Evolutionary conservation across 2,888 invertebrate genomes (phyloP), one percentile per base, ranked within the genome.

Genomic region (Hipparchia sbordonii): DNA sequence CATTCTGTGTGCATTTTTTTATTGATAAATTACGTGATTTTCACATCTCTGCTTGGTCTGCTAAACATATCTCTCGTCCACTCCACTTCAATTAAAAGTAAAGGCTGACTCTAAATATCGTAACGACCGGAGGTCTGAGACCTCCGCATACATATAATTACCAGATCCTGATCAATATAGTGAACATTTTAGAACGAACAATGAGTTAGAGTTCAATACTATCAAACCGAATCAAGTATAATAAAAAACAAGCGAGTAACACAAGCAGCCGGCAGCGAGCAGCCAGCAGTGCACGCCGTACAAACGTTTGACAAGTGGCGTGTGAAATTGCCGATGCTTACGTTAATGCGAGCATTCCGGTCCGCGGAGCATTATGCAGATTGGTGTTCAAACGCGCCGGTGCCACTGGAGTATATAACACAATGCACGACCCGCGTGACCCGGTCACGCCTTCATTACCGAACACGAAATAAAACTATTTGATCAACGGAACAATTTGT

Each of bases 241-340:
- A 46, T 13, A 4, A 60, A 9, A 23, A 57, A 7, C n/a, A 7
- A n/a, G n/a, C 33, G 9, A 60, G 12, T n/a, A 60, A 10, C 57
- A 2, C n/a, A 12, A 6, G 23, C 60, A 10, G 23, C 45, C n/a
- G 45, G 60, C 60, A 45, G 45, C n/a, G 2, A 57, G 23, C 67
- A 54, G 3, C 10, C 39, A 54, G 51, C 52, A 6, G 8, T 56
- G 67, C 39, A 48, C 59, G 23, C 60, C 39, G n/a, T n/a, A 60
- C 68, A 51, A n/a, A 23, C 77, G 59, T 80, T 79, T 80, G 80
- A 80, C 73, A 69, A 71, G 73, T 71, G 76, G 76, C 70, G 72
- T 77, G 79, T 77, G 77, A 80, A 79, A 79, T 80, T 78, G 77
- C 73, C 73, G 73, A 72, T 77, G 74, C 76, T 73, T 74, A 72